A percentile compares a stretch with the other conserved stretches of the same genome.
Evolutionary conservation across 2,113 vertebrate species (phyloP).

Genomic region (Pampusana beccarii): DNA sequence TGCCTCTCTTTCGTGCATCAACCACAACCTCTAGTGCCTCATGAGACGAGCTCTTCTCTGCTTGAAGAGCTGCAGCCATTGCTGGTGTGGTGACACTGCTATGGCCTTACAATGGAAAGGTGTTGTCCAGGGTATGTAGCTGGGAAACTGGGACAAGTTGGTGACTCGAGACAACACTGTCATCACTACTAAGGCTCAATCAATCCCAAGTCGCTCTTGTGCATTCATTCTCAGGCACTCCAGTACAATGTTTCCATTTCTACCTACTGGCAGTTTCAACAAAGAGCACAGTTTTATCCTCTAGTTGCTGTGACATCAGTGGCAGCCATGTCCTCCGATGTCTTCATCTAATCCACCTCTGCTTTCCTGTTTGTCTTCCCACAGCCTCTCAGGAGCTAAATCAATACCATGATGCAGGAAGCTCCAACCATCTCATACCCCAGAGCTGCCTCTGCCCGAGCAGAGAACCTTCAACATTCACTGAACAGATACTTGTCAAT

Average conservation of each 20-base stretch:
- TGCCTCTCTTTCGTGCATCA: background rate
- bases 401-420: background rate
- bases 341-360: background rate
- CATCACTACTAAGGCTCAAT: background rate
- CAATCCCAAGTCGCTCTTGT: background rate
- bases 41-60: background rate
- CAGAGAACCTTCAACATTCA: background rate
- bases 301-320: background rate
- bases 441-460: background rate
- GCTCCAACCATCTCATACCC: fast-evolving
- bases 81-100: background rate
- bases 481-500: background rate
- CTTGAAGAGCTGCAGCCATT: background rate
- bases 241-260: background rate
- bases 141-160: background rate
- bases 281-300: background rate
- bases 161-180: background rate
- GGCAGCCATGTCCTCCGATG: background rate
- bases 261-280: background rate
- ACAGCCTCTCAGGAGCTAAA: background rate
- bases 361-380: background rate
- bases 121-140: background rate
- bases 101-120: background rate
- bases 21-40: background rate
- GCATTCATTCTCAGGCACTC: background rate